A percentile compares a stretch with the other conserved stretches of the same genome.
Evolutionary conservation across 2,113 vertebrate species (phyloP).

Genomic region (Boulengeromyrus knoepffleri): DNA sequence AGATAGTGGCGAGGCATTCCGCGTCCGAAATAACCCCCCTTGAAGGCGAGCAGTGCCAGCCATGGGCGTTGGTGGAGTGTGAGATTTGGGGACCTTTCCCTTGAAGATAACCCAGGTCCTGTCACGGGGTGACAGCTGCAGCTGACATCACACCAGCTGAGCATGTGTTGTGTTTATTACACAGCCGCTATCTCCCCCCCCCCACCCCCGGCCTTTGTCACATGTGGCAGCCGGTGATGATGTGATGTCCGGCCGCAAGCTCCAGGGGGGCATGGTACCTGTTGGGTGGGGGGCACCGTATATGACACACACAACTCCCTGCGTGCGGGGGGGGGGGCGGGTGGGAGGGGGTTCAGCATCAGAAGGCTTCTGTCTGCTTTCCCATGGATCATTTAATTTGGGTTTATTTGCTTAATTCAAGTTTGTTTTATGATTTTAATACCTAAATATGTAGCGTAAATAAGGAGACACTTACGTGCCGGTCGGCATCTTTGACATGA

Average conservation of each 20-base stretch:
- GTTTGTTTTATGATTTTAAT: background rate
- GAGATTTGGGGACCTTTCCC: background rate
- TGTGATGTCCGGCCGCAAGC: background rate
- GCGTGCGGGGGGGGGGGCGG: background rate
- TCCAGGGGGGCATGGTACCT: background rate
- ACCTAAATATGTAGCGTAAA: background rate
- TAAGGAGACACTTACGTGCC: background rate
- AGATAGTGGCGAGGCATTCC: background rate
- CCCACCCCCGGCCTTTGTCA: background rate
- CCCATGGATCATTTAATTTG: background rate
- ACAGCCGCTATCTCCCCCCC: background rate
- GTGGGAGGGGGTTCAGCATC: background rate
- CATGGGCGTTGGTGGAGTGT: background rate
- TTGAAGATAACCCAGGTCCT: background rate
- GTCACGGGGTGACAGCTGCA: slow-evolving; percentile 4
- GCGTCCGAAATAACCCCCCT: background rate
- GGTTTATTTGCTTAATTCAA: background rate
- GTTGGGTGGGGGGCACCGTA: background rate
- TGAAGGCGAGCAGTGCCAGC: background rate
- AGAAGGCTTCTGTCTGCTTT: background rate
- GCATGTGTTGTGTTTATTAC: slow-evolving; percentile 7
- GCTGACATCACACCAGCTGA: background rate
- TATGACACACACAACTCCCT: background rate
- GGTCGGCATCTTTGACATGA: slow-evolving; percentile 9
- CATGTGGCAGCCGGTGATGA: background rate